Evolutionary conservation across 2,797 vertebrate genomes (phyloP).

Genomic region (Glossophaga mutica): DNA sequence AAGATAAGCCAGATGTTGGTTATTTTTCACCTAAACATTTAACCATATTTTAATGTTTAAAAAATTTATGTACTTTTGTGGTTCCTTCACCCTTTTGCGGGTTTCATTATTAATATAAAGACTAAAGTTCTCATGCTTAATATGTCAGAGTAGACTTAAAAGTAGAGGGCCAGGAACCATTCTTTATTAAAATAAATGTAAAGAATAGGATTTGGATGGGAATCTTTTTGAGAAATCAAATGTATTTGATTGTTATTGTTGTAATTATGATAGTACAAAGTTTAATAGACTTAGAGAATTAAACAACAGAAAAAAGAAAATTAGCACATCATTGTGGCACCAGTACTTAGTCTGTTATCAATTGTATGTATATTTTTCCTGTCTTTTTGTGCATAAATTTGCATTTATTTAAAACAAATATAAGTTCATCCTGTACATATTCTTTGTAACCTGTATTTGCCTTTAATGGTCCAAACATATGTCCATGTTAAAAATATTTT

Average conservation of each 20-base stretch:
- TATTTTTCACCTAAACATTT: background rate
- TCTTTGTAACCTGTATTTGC: slow-evolving; percentile 42
- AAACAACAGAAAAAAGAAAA: background rate
- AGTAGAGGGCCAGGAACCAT: background rate
- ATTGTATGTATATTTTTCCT: background rate
- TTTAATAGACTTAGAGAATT: slow-evolving; percentile 33
- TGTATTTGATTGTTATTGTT: slow-evolving; percentile 2
- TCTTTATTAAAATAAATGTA: slow-evolving; percentile 31
- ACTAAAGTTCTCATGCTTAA: background rate
- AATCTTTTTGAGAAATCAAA: slow-evolving; percentile 44
- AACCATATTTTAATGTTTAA: slow-evolving; percentile 30
- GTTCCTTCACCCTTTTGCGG: background rate
- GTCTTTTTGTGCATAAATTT: background rate
- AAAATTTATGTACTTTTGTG: background rate
- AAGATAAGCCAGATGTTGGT: background rate
- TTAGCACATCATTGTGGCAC: background rate
- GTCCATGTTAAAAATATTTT: slow-evolving; percentile 2
- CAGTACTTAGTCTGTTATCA: background rate
- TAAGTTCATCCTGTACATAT: slow-evolving; percentile 19
- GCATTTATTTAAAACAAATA: background rate
- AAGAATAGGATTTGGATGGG: background rate
- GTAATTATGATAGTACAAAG: background rate
- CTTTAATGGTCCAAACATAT: slow-evolving; percentile 13
- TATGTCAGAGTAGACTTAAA: background rate
- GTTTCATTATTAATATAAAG: background rate